Percentiles rank a stretch among this genome's conserved stretches.
Conservation (phyloP, 2,888 invertebrate genomes). For the Cartodere bifasciata region DNA sequence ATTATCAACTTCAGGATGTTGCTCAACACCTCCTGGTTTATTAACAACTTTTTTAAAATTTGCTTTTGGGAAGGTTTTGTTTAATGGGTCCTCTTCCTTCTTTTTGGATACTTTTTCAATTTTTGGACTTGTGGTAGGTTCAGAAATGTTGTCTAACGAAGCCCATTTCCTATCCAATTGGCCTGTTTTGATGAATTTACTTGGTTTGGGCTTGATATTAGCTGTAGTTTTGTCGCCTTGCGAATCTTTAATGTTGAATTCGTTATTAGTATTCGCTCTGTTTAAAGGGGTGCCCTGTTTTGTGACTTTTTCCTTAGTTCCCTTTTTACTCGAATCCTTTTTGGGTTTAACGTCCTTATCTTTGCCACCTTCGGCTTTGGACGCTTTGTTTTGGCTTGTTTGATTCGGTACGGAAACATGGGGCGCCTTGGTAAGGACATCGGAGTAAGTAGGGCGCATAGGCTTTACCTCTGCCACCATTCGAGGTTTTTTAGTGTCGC, state of each 20-base stretch:
- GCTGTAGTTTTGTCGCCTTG: conserved; percentile 28
- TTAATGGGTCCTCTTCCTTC: conserved; percentile 33
- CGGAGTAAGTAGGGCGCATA: conserved; percentile 77
- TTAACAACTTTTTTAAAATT: conserved; percentile 38
- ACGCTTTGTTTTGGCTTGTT: conserved; percentile 25
- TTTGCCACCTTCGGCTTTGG: conserved; percentile 26
- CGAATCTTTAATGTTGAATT: conserved; percentile 36
- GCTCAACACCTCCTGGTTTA: conserved; percentile 30
- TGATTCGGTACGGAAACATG: conserved; percentile 37
- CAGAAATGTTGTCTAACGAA: conserved; percentile 42
- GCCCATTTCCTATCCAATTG: conserved; percentile 45
- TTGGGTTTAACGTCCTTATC: conserved; percentile 31
- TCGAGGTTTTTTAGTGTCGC: conserved; percentile 47
- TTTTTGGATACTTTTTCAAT: conserved; percentile 30
- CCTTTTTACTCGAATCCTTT: conserved; percentile 31
- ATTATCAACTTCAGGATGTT: conserved; percentile 25
- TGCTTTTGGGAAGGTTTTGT: conserved; percentile 38
- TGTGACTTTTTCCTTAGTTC: conserved; percentile 32
- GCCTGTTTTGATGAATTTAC: conserved; percentile 32
- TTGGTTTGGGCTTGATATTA: conserved; percentile 28
- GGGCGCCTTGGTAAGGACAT: conserved; percentile 62
- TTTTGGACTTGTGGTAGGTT: conserved; percentile 34
- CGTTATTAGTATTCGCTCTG: conserved; percentile 42
- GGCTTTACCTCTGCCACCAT: conserved; percentile 78
- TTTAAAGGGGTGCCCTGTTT: conserved; percentile 31